Evolutionary conservation across 2,888 invertebrate genomes (phyloP), one percentile per base, ranked within the genome.

Genomic region (Junonia oenone): DNA sequence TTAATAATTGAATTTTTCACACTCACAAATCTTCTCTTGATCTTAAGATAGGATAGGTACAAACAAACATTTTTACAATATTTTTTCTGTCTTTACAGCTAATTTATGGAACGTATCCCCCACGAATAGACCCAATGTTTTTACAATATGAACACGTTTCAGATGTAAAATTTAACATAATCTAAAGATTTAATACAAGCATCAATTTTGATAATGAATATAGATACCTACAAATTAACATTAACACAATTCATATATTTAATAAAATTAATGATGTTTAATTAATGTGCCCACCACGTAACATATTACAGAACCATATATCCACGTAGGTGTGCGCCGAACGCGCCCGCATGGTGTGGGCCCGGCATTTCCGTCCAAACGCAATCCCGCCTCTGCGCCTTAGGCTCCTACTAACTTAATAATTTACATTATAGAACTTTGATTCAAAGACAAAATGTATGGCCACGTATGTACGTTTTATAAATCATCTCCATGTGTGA

Each of bases 311-410:
- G n/a, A 26, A 13, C 13, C 6, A 26, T 43, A 43, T 26, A 6
- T 22, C 6, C 8, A 22, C 43, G 47, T 50, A 38, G 19, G 33
- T 26, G 19, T 51, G 58, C 55, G 61, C 45, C 27, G 8, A n/a
- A 19, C 14, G 8, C n/a, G n/a, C n/a, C n/a, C n/a, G 2, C 40
- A 37, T 9, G 37, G 63, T 57, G 60, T 61, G 54, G 58, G 63
- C 50, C 38, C 53, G 37, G 45, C 55, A 56, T 63, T 63, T 63
- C 63, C 61, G 58, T 61, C 58, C 56, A 51, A 51, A 54, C 37
- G 19, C 53, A 59, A 56, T 45, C 14, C 51, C 52, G 49, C 51
- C 51, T 49, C 45, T 58, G 45, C 48, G 54, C 52, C 56, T 52
- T 19, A 50, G 56, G 59, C 37, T 43, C 29, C 40, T 37, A 43